A percentile compares a stretch with the other conserved stretches of the same genome.
phyloP scores from a whole-genome alignment of 2,797 vertebrate species.

The Siniperca scherzeri region DNA sequence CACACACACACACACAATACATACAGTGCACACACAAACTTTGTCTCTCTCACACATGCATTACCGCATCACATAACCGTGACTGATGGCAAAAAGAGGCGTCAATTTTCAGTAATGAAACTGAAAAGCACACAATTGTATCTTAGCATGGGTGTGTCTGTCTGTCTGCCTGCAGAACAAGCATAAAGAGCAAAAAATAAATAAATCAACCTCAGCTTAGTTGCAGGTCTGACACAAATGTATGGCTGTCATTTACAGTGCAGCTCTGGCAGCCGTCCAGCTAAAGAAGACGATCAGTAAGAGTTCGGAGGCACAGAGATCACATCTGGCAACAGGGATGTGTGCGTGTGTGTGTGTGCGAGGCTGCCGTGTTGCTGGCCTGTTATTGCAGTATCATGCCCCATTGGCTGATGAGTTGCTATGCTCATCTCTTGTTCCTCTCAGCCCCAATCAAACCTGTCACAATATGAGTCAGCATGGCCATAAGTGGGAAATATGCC shows the following conservation, averaged over 20 bases:
- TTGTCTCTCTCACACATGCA: constrained; percentile 20
- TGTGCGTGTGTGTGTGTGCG: constrained; percentile 24
- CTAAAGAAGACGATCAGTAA: constrained; percentile 46
- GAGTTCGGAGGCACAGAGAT: constrained; percentile 58
- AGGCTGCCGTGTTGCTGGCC: constrained; percentile 44
- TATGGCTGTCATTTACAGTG: constrained; percentile 41
- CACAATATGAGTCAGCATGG: constrained; percentile 70
- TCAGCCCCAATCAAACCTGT: constrained; percentile 69
- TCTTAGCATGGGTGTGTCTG: constrained; percentile 42
- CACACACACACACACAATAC: constrained; percentile 2
- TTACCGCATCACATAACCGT: constrained; percentile 22
- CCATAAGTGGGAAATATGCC: constrained; percentile 60
- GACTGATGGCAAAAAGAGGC: constrained; percentile 45
- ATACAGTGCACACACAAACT: constrained; percentile 12
- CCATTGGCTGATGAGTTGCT: constrained; percentile 84
- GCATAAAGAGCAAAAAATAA: constrained; percentile 20
- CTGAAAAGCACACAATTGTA: constrained; percentile 29
- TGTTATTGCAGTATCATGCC: constrained; percentile 75
- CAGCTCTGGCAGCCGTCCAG: constrained; percentile 49
- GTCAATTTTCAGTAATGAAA: constrained; percentile 45
- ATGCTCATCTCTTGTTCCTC: constrained; percentile 76
- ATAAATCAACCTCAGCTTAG: constrained; percentile 59
- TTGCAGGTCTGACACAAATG: constrained; percentile 58
- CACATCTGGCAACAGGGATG: constrained; percentile 55
- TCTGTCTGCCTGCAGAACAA: constrained; percentile 41